Evolutionary conservation across 2,113 vertebrate species (phyloP).

Genomic region (Monarcha castaneiventris): DNA sequence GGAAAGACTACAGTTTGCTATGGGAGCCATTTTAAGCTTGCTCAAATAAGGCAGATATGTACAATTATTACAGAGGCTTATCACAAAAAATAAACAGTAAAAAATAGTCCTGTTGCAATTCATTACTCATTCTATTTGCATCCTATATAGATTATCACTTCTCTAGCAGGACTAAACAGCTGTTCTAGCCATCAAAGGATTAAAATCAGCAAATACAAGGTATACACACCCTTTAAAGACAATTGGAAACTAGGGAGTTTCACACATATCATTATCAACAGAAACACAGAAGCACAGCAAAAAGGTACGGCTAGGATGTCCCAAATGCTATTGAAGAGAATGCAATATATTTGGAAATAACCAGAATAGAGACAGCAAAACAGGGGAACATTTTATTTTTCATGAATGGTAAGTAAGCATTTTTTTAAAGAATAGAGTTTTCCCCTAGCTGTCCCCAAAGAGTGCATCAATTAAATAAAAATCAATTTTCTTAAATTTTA

Average conservation of each 20-base stretch:
- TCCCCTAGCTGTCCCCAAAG: neutral
- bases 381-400: neutral
- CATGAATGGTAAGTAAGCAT: neutral
- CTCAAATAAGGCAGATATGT: neutral
- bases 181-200: neutral
- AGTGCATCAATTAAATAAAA: neutral
- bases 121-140: neutral
- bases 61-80: neutral
- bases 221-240: neutral
- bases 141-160: neutral
- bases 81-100: neutral
- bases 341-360: neutral
- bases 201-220: neutral
- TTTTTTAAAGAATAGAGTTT: neutral
- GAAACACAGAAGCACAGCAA: neutral
- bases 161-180: neutral
- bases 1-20: neutral
- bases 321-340: neutral
- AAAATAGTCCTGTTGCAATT: neutral
- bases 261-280: neutral
- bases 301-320: neutral
- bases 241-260: neutral
- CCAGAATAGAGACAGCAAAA: neutral
- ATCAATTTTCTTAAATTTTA: neutral
- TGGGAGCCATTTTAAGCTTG: neutral